Base-by-base conservation (phyloP, 2,113 vertebrate genomes). In the Cyphomyrus discorhynchus region DNA sequence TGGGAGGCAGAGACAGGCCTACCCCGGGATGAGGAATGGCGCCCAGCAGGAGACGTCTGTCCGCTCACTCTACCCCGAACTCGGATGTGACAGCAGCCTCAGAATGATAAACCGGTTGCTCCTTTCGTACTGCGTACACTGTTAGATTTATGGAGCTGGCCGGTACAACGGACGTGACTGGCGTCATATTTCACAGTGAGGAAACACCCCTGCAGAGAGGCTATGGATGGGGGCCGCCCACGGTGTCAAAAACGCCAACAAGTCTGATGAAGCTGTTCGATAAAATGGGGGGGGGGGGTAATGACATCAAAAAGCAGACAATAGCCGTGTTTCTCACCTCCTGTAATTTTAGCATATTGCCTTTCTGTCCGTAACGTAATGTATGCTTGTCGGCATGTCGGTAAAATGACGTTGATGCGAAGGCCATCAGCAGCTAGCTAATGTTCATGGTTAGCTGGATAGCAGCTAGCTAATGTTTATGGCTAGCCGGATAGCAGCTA, bases 141-240 rank as follows among this genome's bases (percentile, higher is more conserved):
- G 21, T 13, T 47, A 46, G 70, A 77, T 77, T 88, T 77, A 88
- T 77, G 88, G 56, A 70, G 39, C 58, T 4, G 50, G 45, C n/a
- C 62, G 4, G n/a, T 21, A 47, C 15, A 42, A n/a, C 39, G 35
- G 52, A 19, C 10, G 27, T 27, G 70, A 45, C 45, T 66, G n/a
- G 45, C n/a, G 17, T 74, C 88, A 74, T 88, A 88, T 88, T 74
- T 88, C 88, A 88, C 46, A 74, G n/a, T 77, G 62, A 35, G 56
- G 49, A 77, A 66, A 74, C 88, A 88, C 35, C 45, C 35, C 35
- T 58, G 8, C 31, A 27, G 86, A 88, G 35, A n/a, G 46, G 39
- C 53, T 9, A 47, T 10, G 82, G 39, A 84, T 24, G 42, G n/a
- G 42, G 8, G 8, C 82, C 9, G 10, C 45, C 17, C 19, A 21